A percentile compares a stretch with the other conserved stretches of the same genome.
These are phyloP conservation scores for Apodemia duryi DNA, from an alignment of 2,888 invertebrate genomes.

Conservation along the genomic window DNA sequence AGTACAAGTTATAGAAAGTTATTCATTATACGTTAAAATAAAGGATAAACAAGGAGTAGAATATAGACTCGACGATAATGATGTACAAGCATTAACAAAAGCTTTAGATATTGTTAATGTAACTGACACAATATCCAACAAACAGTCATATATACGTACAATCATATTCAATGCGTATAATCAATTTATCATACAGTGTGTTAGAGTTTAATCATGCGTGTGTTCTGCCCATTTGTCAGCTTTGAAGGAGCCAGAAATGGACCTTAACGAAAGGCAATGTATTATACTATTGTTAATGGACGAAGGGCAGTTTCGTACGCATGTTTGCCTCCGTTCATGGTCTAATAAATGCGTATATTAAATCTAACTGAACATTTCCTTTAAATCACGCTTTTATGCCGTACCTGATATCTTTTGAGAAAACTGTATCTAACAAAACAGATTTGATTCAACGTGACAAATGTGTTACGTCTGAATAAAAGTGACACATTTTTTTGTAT, in stretches of 20 bases:
- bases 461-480: not conserved
- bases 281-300: conserved; percentile 40
- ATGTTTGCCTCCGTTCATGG: conserved; percentile 26
- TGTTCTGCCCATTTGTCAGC: conserved; percentile 41
- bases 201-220: conserved; percentile 38
- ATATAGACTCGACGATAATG: not conserved
- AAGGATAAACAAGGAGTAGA: not conserved
- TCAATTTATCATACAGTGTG: conserved; percentile 23
- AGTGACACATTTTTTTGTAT: not conserved
- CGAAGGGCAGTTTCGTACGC: conserved; percentile 33
- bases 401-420: not conserved
- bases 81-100: not conserved
- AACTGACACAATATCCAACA: not conserved
- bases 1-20: too few relatives aligned
- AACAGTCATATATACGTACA: not conserved
- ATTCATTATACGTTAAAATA: not conserved
- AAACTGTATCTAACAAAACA: not conserved
- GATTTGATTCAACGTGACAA: not conserved
- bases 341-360: conserved; percentile 15
- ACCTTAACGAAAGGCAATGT: conserved; percentile 39
- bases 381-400: not conserved
- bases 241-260: conserved; percentile 41
- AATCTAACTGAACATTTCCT: conserved; percentile 8
- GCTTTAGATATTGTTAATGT: not conserved
- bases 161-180: conserved; percentile 4